phyloP scores from a whole-genome alignment of 1,140 invertebrate species.

The Penaeus japonicus region DNA sequence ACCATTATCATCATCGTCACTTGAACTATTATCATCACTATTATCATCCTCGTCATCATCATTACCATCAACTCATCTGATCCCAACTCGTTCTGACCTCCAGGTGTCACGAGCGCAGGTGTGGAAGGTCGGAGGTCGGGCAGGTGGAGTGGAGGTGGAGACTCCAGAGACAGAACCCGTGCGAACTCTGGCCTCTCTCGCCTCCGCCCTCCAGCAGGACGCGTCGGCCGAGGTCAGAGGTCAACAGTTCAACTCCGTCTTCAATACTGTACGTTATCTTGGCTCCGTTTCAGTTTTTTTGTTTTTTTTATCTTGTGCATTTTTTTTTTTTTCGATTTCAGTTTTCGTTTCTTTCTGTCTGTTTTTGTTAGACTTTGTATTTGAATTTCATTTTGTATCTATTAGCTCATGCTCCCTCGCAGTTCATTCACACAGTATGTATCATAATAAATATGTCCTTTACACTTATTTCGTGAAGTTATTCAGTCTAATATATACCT shows the following conservation, averaged over 20 bases:
- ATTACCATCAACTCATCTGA: not conserved
- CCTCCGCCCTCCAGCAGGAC: conserved; percentile 30
- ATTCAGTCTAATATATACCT: no score
- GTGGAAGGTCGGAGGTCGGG: conserved; percentile 24
- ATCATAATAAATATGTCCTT: no score
- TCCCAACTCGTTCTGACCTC: not conserved
- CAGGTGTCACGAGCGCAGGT: conserved; percentile 45
- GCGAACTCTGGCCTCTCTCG: conserved; percentile 24
- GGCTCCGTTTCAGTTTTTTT: not conserved
- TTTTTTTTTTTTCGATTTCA: no score
- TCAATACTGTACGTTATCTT: not conserved
- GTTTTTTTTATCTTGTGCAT: not conserved
- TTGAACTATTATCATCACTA: no score
- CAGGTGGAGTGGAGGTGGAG: conserved; percentile 30
- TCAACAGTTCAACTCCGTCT: not conserved
- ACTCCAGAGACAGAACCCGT: conserved; percentile 37
- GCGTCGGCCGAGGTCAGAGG: conserved; percentile 6
- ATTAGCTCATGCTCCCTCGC: no score
- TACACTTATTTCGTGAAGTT: no score
- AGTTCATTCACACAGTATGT: no score
- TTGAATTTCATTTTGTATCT: no score
- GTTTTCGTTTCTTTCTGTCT: no score
- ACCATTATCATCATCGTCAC: no score
- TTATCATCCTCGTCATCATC: no score
- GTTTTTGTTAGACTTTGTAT: no score